Percentiles rank a stretch among this genome's conserved stretches.
phyloP scores from a whole-genome alignment of 2,888 invertebrate genomes.

The Euzophera pinguis region DNA sequence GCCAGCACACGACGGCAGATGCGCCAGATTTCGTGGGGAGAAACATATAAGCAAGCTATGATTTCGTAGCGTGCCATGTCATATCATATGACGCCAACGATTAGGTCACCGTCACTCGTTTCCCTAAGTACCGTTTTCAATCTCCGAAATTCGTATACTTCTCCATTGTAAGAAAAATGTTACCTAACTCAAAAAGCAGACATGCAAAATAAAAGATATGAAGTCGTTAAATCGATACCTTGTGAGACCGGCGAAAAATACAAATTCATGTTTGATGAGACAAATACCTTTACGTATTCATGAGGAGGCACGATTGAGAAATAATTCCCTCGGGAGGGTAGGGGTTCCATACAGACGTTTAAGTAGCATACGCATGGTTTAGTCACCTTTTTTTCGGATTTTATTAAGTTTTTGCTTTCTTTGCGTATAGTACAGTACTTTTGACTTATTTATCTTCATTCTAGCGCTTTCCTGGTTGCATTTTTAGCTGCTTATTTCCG shows the following conservation, averaged over 20 bases:
- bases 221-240: conserved; percentile 14
- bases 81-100: no score
- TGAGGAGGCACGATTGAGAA: conserved; percentile 16
- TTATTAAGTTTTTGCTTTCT: neutral
- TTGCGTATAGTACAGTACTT: neutral
- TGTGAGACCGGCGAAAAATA: conserved; percentile 14
- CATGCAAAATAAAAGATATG: neutral
- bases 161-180: neutral
- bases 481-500: no score
- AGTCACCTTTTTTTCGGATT: neutral
- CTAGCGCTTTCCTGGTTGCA: no score
- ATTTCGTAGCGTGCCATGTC: no score
- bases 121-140: no score
- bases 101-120: no score
- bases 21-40: no score
- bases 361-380: neutral
- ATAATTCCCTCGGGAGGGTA: conserved; percentile 12
- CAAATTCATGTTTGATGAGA: conserved; percentile 18
- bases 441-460: no score
- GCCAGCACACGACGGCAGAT: no score
- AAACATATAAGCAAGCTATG: no score
- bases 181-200: neutral
- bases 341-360: neutral
- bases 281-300: conserved; percentile 16
- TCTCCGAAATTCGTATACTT: no score